phyloP scores from a whole-genome alignment of 2,113 vertebrate species.

The Corythoichthys intestinalis region DNA sequence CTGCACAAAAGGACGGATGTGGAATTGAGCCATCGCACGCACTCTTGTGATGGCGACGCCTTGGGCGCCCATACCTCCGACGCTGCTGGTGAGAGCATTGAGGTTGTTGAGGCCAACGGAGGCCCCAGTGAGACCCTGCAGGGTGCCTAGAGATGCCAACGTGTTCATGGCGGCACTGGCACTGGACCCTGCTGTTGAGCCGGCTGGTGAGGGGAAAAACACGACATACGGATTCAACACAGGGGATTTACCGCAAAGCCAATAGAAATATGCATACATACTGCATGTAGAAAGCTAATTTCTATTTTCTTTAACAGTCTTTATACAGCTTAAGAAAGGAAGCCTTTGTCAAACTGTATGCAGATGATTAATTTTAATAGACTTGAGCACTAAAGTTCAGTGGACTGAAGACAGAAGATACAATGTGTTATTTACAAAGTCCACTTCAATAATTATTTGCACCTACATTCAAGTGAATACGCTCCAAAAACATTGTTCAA shows the following conservation, averaged over 20 bases:
- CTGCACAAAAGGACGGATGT: constrained; percentile 62
- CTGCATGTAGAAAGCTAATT: neutral
- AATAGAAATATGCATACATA: neutral
- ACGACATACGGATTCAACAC: constrained; percentile 6
- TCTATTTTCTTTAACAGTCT: constrained; percentile 6
- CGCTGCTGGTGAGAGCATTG: constrained; percentile 92
- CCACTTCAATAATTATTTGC: too few relatives aligned
- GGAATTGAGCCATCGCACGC: neutral
- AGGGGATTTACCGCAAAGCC: neutral
- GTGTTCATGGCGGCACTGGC: constrained; percentile 92
- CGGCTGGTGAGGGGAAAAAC: constrained; percentile 63
- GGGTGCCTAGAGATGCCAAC: constrained; percentile 89
- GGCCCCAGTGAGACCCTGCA: constrained; percentile 89
- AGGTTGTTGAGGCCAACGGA: constrained; percentile 93
- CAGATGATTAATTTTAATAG: constrained; percentile 44
- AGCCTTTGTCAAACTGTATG: constrained; percentile 36
- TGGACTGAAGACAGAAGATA: too few relatives aligned
- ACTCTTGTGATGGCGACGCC: neutral
- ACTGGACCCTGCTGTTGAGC: constrained; percentile 84
- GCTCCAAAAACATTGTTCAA: too few relatives aligned
- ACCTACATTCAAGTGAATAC: too few relatives aligned
- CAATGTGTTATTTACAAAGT: too few relatives aligned
- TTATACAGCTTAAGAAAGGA: constrained; percentile 36
- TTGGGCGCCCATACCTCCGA: constrained; percentile 78
- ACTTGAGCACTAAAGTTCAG: too few relatives aligned